Evolutionary conservation across 2,888 invertebrate genomes (phyloP).

Genomic region (Acronicta psi): DNA sequence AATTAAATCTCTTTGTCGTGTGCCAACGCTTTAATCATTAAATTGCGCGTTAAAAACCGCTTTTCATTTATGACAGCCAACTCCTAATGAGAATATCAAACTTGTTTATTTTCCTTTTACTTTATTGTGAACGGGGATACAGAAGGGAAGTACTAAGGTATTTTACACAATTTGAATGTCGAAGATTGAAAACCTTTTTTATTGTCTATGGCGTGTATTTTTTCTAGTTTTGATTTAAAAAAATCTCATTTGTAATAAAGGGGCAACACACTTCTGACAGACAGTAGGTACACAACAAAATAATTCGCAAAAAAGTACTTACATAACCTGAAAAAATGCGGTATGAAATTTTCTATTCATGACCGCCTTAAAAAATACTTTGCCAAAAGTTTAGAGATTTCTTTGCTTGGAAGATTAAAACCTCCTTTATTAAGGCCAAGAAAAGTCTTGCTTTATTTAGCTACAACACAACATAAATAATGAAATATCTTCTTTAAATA

Average conservation of each 20-base stretch:
- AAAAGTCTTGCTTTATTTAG: slow-evolving; percentile 34
- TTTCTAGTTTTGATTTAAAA: too few relatives aligned
- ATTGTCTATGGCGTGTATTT: too few relatives aligned
- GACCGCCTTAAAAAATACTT: too few relatives aligned
- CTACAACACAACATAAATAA: slow-evolving; percentile 39
- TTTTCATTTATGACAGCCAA: slow-evolving; percentile 37
- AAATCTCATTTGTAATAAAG: too few relatives aligned
- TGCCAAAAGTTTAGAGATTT: too few relatives aligned
- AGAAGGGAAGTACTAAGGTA: too few relatives aligned
- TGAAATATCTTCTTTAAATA: slow-evolving; percentile 18
- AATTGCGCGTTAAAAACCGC: slow-evolving; percentile 32
- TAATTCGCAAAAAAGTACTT: too few relatives aligned
- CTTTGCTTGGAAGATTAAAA: slow-evolving; percentile 34
- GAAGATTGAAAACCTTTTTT: too few relatives aligned
- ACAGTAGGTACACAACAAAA: too few relatives aligned
- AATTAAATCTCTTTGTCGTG: slow-evolving; percentile 53
- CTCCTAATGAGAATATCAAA: slow-evolving; percentile 19
- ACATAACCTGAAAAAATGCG: background rate
- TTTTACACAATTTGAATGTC: too few relatives aligned
- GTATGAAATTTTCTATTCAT: too few relatives aligned
- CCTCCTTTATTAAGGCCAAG: slow-evolving; percentile 45
- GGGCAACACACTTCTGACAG: too few relatives aligned
- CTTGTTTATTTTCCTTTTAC: slow-evolving; percentile 11
- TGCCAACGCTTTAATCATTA: slow-evolving; percentile 40
- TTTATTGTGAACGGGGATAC: background rate